Evolutionary conservation across 2,888 invertebrate genomes (phyloP), one percentile per base, ranked within the genome.

Genomic region (Allolobophora icterica): DNA sequence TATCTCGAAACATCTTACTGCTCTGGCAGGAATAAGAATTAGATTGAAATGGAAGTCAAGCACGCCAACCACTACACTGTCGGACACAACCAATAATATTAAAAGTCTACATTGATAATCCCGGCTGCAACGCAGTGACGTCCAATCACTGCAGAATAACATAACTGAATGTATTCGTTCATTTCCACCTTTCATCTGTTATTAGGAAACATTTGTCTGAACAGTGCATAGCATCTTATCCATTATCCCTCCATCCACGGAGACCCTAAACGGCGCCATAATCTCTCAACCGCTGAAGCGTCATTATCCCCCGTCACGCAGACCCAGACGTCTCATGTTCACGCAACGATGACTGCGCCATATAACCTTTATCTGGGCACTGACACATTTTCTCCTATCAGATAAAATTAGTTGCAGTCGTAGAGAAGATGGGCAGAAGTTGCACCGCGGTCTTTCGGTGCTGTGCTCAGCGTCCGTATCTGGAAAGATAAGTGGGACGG

Each of bases 401-500:
- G 71, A n/a, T 13, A 13, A 71, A 24, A 52, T 24, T 52, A 24
- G 52, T 52, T 52, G 24, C 24, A 52, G 52, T 52, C n/a, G 52
- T 3, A 21, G 3, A 24, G 24, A 24, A n/a, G 30, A 71, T n/a
- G 30, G 8, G 71, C 71, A n/a, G 71, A n/a, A 71, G 71, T 30
- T 1, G 71, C 71, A n/a, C 1, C 30, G 71, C 71, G 71, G 30
- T 71, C n/a, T 30, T 71, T n/a, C 71, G 71, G n/a, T 71, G 71
- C 71, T 71, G 0, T 71, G 71, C 71, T n/a, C 71, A 71, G 71
- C 30, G 1, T 30, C 24, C 52, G 52, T 24, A 52, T 71, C n/a
- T 71, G 71, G 71, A n/a, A 71, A 71, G 52, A 71, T 71, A 71
- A 71, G 71, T 71, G 71, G 24, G 71, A 71, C n/a, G n/a, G n/a